phyloP scores from a whole-genome alignment of 2,888 invertebrate genomes.

The Euplagia quadripunctaria region DNA sequence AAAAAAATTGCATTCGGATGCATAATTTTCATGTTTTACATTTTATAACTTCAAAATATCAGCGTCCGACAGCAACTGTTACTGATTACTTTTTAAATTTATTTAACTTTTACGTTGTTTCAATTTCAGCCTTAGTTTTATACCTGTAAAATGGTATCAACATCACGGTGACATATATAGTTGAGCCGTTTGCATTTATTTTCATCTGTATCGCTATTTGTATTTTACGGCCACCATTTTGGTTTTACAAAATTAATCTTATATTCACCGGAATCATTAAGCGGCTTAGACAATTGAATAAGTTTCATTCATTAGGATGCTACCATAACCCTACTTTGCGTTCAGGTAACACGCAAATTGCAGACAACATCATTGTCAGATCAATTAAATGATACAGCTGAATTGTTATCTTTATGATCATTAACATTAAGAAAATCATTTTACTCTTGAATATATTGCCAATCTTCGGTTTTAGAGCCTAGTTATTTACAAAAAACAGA shows the following conservation, averaged over 20 bases:
- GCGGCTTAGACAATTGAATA: too few relatives aligned
- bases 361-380: too few relatives aligned
- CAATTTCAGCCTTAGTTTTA: neutral
- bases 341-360: too few relatives aligned
- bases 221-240: too few relatives aligned
- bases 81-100: neutral
- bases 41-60: neutral
- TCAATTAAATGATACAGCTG: neutral
- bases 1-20: neutral
- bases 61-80: neutral
- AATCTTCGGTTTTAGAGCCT: neutral
- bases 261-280: too few relatives aligned
- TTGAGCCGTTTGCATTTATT: too few relatives aligned
- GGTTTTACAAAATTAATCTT: too few relatives aligned
- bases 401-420: neutral
- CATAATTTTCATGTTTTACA: neutral
- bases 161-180: too few relatives aligned
- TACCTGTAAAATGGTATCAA: neutral
- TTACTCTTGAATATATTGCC: too few relatives aligned
- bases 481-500: too few relatives aligned
- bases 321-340: neutral
- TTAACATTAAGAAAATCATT: neutral
- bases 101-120: neutral
- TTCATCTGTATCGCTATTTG: too few relatives aligned
- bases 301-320: neutral